Evolutionary conservation across 2,888 invertebrate genomes (phyloP).

Genomic region (Ornithoptera priamus): DNA sequence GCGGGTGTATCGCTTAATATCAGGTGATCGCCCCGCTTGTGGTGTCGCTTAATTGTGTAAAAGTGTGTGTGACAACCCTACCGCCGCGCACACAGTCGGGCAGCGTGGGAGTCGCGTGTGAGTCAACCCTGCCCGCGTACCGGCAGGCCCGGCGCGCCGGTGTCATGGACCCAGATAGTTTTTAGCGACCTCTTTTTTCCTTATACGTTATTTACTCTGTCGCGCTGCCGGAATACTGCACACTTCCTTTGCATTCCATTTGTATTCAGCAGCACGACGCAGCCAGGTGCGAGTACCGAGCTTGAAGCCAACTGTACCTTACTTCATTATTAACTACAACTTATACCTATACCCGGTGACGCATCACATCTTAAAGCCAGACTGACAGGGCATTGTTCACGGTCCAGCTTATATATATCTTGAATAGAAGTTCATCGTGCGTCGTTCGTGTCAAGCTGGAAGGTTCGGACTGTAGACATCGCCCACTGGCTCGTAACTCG

Average conservation of each 20-base stretch:
- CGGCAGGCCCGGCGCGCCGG: conserved; percentile 3
- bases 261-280: background rate
- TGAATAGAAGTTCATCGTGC: conserved; percentile 2
- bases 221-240: background rate
- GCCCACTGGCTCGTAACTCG: conserved; percentile 43
- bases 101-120: conserved; percentile 39
- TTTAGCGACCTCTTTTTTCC: conserved; percentile 15
- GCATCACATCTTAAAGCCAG: too few species aligned
- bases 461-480: conserved; percentile 7
- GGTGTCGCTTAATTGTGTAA: background rate
- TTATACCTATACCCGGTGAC: background rate
- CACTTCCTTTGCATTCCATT: conserved; percentile 8
- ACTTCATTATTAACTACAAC: background rate
- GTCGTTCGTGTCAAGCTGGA: conserved; percentile 14
- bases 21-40: too few species aligned
- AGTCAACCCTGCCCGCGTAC: conserved; percentile 31
- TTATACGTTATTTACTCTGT: background rate
- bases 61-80: conserved; percentile 18
- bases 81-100: conserved; percentile 10
- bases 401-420: too few species aligned
- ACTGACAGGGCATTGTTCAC: too few species aligned
- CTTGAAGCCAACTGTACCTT: background rate
- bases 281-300: background rate
- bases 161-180: conserved; percentile 24
- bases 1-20: too few species aligned